A percentile compares a stretch with the other conserved stretches of the same genome.
Evolutionary conservation across 1,140 invertebrate species (phyloP).

Genomic region (Conus ventricosus): DNA sequence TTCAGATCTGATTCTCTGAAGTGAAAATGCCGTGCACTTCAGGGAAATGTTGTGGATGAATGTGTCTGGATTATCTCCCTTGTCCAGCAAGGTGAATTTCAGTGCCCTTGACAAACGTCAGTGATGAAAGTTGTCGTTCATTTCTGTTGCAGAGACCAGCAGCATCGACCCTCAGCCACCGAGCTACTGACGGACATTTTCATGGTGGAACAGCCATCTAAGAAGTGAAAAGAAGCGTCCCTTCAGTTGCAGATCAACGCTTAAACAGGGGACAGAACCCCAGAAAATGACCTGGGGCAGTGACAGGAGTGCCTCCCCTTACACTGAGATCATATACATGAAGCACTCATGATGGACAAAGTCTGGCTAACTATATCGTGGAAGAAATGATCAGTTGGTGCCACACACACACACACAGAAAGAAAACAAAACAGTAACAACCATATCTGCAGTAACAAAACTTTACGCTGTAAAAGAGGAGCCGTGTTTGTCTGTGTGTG

Average conservation of each 20-base stretch:
- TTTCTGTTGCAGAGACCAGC: slow-evolving; percentile 57
- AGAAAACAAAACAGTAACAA: too few relatives aligned
- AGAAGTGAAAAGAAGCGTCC: neutral
- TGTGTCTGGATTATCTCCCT: too few relatives aligned
- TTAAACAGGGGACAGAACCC: neutral
- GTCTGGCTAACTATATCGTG: too few relatives aligned
- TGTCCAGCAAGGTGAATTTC: too few relatives aligned
- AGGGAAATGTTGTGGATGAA: too few relatives aligned
- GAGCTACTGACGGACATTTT: slow-evolving; percentile 57
- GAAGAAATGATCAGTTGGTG: too few relatives aligned
- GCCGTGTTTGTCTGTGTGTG: slow-evolving; percentile 12
- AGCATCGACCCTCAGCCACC: slow-evolving; percentile 56
- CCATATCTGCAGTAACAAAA: neutral
- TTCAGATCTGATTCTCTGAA: too few relatives aligned
- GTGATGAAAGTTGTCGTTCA: too few relatives aligned
- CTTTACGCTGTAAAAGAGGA: too few relatives aligned
- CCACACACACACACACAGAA: too few relatives aligned
- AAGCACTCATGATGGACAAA: neutral
- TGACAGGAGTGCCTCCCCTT: neutral
- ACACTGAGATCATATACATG: neutral
- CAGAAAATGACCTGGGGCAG: neutral
- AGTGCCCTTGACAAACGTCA: too few relatives aligned
- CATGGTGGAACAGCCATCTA: slow-evolving; percentile 32
- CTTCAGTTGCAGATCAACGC: neutral
- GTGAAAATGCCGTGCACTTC: too few relatives aligned